Evolutionary conservation across 2,797 vertebrate genomes (phyloP), one percentile per base, ranked within the genome.

Genomic region (Coilia nasus): DNA sequence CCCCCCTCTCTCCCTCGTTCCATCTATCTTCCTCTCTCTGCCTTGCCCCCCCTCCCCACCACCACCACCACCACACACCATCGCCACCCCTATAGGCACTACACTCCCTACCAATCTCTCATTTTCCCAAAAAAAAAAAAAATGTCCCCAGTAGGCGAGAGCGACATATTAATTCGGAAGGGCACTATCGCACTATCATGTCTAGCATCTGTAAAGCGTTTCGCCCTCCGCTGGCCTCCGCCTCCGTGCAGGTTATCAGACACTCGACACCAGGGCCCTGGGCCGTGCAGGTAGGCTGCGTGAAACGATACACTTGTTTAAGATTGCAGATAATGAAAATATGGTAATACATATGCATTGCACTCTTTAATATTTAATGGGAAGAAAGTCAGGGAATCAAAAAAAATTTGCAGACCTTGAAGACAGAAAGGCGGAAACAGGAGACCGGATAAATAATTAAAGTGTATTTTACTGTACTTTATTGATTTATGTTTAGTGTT

Each of bases 241-340:
- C 47, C 59, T 44, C 31, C 50, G 81, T 62, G 14, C 62, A 23
- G 3, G 71, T 83, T 46, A 31, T 47, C 67, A 75, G 67, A 75
- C 67, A 75, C 67, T 75, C 28, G 28, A 75, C 67, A 35, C 67
- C 67, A 35, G 31, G 67, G 28, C 28, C 67, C n/a, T 14, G 56
- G 81, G 54, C 83, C 86, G n/a, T 85, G 83, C 85, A 86, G 82
- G 59, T 85, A 83, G 82, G 28, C 67, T 19, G 7, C 67, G 86
- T 7, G 81, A 84, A 88, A 82, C 85, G 46, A 90, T 89, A 85
- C 87, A 90, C 87, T 89, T 90, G 88, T 89, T 90, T 88, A 89
- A 89, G 88, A 89, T 88, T 85, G 88, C 85, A 89, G 88, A 90
- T 90, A 88, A 88, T 88, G 88, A 90, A 90, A 90, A 90, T 89